These are phyloP conservation scores for Tupaia chinensis DNA, from an alignment of 2,113 vertebrate species.

Conservation along the genomic window DNA sequence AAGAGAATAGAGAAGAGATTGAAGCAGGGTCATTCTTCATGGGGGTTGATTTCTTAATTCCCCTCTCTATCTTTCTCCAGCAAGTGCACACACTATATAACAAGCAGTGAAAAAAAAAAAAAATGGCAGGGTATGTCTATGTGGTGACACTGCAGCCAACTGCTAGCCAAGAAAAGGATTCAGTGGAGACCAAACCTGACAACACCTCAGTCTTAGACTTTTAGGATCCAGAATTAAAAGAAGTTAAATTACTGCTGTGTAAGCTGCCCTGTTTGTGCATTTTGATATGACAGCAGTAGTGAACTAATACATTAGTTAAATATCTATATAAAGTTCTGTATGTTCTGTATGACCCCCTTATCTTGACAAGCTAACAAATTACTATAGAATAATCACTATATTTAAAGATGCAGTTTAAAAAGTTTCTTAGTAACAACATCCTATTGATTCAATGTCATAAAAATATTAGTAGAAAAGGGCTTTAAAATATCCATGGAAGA, in stretches of 20 bases:
- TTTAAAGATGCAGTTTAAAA: neutral
- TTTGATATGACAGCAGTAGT: neutral
- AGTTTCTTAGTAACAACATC: neutral
- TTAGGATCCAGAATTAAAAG: neutral
- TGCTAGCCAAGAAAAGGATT: neutral
- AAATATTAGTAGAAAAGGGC: neutral
- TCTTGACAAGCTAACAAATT: neutral
- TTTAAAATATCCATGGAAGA: neutral
- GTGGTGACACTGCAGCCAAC: neutral
- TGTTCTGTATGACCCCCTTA: no score
- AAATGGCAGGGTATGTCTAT: neutral
- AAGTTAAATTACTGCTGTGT: neutral
- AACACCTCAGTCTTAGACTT: neutral
- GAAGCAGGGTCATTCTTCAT: no score
- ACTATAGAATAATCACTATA: neutral
- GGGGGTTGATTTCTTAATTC: no score
- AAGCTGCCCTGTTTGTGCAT: neutral
- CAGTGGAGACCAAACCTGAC: neutral
- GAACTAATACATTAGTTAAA: neutral
- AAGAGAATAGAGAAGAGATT: no score
- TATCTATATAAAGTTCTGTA: neutral
- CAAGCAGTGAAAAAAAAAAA: no score
- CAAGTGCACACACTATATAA: no score
- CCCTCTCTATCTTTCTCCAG: no score
- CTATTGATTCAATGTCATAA: neutral